Percentiles rank a stretch among this genome's conserved stretches.
Conservation (phyloP, 2,888 invertebrate species). For the Melanostoma scalare region DNA sequence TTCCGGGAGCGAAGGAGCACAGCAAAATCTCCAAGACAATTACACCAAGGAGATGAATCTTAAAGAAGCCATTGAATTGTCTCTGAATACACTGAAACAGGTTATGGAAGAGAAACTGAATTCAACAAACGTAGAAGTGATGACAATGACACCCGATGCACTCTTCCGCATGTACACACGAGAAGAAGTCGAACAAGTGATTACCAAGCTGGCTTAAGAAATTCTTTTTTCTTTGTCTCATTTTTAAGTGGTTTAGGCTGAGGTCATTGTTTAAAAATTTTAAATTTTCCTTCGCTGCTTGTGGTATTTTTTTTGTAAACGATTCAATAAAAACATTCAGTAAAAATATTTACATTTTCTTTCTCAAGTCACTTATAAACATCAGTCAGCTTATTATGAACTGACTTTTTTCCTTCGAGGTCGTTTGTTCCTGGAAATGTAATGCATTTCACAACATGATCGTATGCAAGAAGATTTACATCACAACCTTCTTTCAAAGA, state of each 20-base stretch:
- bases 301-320: constrained; percentile 63
- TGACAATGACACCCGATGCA: constrained; percentile 92
- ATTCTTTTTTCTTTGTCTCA: constrained; percentile 9
- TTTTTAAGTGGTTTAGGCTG: constrained; percentile 53
- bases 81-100: constrained; percentile 97
- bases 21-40: constrained; percentile 92
- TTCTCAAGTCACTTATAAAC: neutral
- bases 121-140: constrained; percentile 98
- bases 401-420: neutral
- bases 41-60: constrained; percentile 94
- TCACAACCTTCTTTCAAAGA: too few species aligned
- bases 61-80: constrained; percentile 94
- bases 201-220: constrained; percentile 87
- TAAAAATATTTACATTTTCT: constrained; percentile 6
- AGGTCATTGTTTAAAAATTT: constrained; percentile 45
- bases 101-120: constrained; percentile 99
- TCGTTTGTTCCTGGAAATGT: too few species aligned
- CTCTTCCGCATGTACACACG: constrained; percentile 95
- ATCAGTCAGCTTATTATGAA: neutral
- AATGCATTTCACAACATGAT: too few species aligned
- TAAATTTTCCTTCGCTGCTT: constrained; percentile 50
- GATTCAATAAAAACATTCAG: constrained; percentile 32
- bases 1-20: constrained; percentile 99
- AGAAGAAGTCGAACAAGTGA: constrained; percentile 95
- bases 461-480: too few species aligned